These are phyloP conservation scores for Myrmecobius fasciatus DNA, from an alignment of 2,113 vertebrate genomes.

Conservation along the genomic window DNA sequence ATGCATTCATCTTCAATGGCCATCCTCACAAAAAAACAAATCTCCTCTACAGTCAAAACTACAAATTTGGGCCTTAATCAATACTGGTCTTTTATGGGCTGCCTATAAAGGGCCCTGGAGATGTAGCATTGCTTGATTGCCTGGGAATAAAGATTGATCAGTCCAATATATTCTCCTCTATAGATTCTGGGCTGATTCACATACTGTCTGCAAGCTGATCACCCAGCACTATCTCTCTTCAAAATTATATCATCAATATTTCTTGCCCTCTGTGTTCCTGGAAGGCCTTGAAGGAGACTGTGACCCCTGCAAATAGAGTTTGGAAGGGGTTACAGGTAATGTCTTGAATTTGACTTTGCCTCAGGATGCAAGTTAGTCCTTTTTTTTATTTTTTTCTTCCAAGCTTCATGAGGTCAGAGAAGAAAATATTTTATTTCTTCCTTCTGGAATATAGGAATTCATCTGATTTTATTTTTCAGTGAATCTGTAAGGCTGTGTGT, in stretches of 20 bases:
- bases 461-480: neutral
- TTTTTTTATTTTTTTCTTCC: neutral
- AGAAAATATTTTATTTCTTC: neutral
- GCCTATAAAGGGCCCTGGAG: constrained; percentile 66
- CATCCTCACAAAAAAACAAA: constrained; percentile 72
- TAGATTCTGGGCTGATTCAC: constrained; percentile 59
- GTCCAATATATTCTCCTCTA: neutral
- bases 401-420: neutral
- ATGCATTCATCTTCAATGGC: constrained; percentile 48
- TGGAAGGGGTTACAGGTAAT: neutral
- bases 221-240: constrained; percentile 54
- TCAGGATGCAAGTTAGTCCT: neutral
- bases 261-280: constrained; percentile 18
- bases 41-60: constrained; percentile 81
- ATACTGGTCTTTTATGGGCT: constrained; percentile 75
- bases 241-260: constrained; percentile 65
- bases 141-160: constrained; percentile 80
- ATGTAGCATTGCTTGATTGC: constrained; percentile 72
- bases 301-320: constrained; percentile 25
- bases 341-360: neutral
- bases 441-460: neutral
- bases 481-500: neutral
- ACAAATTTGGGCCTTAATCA: constrained; percentile 79
- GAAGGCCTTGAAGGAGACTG: neutral
- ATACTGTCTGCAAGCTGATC: neutral